phyloP scores from a whole-genome alignment of 64 coral and sea anemone species.

The Dendronephthya gigantea region DNA sequence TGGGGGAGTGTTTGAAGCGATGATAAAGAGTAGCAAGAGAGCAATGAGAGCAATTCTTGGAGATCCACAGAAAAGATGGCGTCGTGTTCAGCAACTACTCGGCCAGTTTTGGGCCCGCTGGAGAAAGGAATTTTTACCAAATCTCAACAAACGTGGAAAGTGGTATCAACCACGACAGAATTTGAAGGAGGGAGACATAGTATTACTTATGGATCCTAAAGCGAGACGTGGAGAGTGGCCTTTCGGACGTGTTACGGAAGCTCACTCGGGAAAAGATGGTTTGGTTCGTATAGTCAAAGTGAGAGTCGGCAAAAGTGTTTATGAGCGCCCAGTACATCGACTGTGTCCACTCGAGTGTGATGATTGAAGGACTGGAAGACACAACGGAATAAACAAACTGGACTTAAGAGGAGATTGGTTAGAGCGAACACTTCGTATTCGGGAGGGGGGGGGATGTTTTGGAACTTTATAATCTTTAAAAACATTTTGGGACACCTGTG shows the following conservation, averaged over 20 bases:
- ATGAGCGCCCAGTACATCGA: background rate
- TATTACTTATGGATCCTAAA: slow-evolving; percentile 37
- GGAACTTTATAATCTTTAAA: background rate
- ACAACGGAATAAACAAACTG: background rate
- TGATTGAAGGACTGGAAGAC: background rate
- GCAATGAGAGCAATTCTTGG: slow-evolving; percentile 29
- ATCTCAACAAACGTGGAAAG: slow-evolving; percentile 23
- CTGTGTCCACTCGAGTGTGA: background rate
- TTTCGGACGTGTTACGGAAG: slow-evolving; percentile 22
- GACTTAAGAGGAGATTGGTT: no score
- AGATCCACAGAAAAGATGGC: slow-evolving; percentile 26
- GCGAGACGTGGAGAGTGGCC: slow-evolving; percentile 35
- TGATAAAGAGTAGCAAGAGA: slow-evolving; percentile 42
- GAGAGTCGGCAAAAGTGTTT: background rate
- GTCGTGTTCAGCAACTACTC: slow-evolving; percentile 17
- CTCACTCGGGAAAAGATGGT: background rate
- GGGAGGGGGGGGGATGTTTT: slow-evolving; percentile 15
- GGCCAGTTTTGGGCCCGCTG: slow-evolving; percentile 1
- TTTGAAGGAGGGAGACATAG: slow-evolving; percentile 27
- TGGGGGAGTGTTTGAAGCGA: slow-evolving; percentile 33
- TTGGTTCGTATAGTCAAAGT: background rate
- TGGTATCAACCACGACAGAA: slow-evolving; percentile 25
- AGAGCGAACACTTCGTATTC: slow-evolving; percentile 4
- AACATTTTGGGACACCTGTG: background rate
- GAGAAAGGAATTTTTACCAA: slow-evolving; percentile 35